Evolutionary conservation across 2,888 invertebrate species (phyloP).

Genomic region (Chrysina gloriosa): DNA sequence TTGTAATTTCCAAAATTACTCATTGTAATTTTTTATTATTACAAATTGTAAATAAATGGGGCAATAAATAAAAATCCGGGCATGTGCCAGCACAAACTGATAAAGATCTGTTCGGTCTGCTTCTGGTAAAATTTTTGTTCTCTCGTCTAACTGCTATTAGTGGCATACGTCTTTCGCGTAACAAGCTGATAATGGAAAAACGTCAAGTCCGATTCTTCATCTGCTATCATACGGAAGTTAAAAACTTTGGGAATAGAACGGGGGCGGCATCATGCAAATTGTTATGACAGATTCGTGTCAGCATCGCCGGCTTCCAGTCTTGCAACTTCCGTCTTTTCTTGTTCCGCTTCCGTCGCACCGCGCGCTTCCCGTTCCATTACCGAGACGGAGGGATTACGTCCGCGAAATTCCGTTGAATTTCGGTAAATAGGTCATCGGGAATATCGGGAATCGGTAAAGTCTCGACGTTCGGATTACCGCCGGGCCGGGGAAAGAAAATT

Average conservation of each 20-base stretch:
- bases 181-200: slow-evolving; percentile 5
- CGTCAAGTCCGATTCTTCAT: slow-evolving; percentile 1
- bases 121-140: no score
- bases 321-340: background rate
- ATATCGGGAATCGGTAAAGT: slow-evolving; percentile 16
- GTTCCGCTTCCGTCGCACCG: background rate
- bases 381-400: slow-evolving; percentile 5
- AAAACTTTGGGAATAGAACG: slow-evolving; percentile 5
- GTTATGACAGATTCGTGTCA: slow-evolving; percentile 26
- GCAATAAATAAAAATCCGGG: no score
- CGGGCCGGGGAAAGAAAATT: background rate
- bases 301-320: background rate
- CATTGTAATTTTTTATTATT: no score
- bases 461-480: slow-evolving; percentile 1
- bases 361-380: slow-evolving; percentile 3
- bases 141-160: no score
- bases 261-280: slow-evolving; percentile 15
- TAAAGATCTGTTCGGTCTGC: no score
- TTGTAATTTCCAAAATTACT: no score
- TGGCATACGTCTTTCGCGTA: no score
- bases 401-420: slow-evolving; percentile 11
- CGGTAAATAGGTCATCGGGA: slow-evolving; percentile 25
- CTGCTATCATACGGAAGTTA: background rate
- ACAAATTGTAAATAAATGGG: no score
- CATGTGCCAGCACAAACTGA: no score